These are phyloP conservation scores for Adela reaumurella DNA, from an alignment of 2,888 invertebrate species.

Conservation along the genomic window DNA sequence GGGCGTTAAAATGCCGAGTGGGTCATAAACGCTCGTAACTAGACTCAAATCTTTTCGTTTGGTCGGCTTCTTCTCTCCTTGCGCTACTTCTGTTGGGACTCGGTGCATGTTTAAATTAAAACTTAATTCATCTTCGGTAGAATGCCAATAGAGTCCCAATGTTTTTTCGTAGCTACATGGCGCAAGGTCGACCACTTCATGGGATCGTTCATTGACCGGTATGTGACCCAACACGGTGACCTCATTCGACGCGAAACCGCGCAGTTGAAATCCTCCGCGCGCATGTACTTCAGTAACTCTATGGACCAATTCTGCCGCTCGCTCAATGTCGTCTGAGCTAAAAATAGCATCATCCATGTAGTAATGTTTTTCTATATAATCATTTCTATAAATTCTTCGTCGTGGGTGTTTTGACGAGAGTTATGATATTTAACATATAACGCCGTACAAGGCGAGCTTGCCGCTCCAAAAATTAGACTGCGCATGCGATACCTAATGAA, in stretches of 20 bases:
- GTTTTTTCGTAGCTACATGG: not conserved
- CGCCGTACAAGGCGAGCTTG: constrained; percentile 10
- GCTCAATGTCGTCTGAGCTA: constrained; percentile 3
- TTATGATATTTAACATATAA: constrained; percentile 10
- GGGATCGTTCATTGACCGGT: too few species aligned
- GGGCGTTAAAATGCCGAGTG: not conserved
- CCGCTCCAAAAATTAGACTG: constrained; percentile 1
- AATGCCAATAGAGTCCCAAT: not conserved
- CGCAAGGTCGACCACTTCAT: too few species aligned
- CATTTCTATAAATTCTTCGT: constrained; percentile 5
- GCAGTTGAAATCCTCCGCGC: too few species aligned
- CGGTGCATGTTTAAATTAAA: constrained; percentile 7
- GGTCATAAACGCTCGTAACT: not conserved
- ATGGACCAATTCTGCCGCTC: constrained; percentile 2
- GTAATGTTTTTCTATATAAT: constrained; percentile 5
- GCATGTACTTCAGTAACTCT: not conserved
- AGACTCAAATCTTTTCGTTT: not conserved
- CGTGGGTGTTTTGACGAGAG: constrained; percentile 3
- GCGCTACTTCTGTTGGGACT: not conserved
- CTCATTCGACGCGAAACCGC: too few species aligned
- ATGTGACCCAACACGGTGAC: too few species aligned
- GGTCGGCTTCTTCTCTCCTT: not conserved
- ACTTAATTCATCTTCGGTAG: not conserved
- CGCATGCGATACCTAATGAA: not conserved
- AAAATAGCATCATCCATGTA: constrained; percentile 10